A percentile compares a stretch with the other conserved stretches of the same genome.
These are phyloP conservation scores for Cyanoderma ruficeps DNA, from an alignment of 2,113 vertebrate genomes.

Conservation along the genomic window DNA sequence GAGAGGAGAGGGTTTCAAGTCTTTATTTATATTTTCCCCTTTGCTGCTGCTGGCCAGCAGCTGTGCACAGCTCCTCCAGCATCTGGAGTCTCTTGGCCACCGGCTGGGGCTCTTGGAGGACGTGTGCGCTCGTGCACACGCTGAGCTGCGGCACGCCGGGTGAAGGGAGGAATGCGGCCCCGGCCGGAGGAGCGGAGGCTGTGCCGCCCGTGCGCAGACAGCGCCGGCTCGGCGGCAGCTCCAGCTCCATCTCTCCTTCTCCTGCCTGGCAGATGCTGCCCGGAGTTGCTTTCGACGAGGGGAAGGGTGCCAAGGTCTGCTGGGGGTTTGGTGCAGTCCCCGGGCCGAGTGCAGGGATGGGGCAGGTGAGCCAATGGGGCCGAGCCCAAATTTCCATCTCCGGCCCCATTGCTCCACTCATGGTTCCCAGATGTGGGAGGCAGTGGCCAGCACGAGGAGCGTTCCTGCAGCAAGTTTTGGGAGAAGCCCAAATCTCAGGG, in stretches of 20 bases:
- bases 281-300: fast-evolving
- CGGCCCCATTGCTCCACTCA: neutral
- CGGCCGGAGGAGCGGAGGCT: neutral
- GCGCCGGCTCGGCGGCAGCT: neutral
- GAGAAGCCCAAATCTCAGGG: neutral
- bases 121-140: neutral
- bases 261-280: neutral
- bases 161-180: neutral
- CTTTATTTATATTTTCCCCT: slow-evolving; percentile 17
- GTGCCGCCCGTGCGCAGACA: neutral
- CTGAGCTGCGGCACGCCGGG: neutral
- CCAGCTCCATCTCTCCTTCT: neutral
- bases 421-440: neutral
- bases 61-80: slow-evolving; percentile 49
- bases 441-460: neutral
- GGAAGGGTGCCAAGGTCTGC: neutral
- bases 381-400: neutral
- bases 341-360: neutral
- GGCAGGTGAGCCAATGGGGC: neutral
- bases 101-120: slow-evolving; percentile 41
- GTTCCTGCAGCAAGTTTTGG: neutral
- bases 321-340: neutral
- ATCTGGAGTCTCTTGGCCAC: slow-evolving; percentile 60
- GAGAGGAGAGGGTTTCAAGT: neutral
- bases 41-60: slow-evolving; percentile 30